phyloP scores from a whole-genome alignment of 2,797 vertebrate genomes.

The Acipenser ruthenus region DNA sequence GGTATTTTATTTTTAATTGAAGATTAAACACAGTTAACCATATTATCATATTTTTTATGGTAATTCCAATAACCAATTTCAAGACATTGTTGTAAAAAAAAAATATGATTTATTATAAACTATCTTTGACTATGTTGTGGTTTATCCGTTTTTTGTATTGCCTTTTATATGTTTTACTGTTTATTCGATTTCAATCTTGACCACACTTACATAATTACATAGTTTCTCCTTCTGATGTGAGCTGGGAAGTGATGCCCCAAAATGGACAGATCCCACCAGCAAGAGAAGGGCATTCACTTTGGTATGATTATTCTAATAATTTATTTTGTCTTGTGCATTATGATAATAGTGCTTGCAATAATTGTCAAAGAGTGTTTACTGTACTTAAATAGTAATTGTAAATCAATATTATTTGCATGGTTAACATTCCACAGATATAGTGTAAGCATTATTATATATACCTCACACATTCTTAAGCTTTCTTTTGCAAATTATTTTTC shows the following conservation, averaged over 20 bases:
- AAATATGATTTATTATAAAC: neutral
- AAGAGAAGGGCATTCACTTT: constrained; percentile 56
- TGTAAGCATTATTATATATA: no score
- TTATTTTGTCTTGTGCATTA: neutral
- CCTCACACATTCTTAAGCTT: no score
- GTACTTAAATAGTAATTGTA: no score
- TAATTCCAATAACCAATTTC: neutral
- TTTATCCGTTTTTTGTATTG: neutral
- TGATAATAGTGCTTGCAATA: no score
- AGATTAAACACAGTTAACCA: neutral
- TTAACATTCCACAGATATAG: no score
- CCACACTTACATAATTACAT: neutral
- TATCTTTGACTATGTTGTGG: neutral
- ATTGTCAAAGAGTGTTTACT: no score
- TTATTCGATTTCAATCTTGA: neutral
- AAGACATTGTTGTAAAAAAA: neutral
- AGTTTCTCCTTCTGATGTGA: constrained; percentile 45
- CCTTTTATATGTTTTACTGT: neutral
- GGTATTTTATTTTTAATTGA: neutral
- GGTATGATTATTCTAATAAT: constrained; percentile 38
- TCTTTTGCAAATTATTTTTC: no score
- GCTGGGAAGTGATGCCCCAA: constrained; percentile 62
- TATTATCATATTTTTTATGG: neutral
- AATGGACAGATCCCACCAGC: constrained; percentile 44
- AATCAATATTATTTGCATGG: no score